Evolutionary conservation across 2,888 invertebrate species (phyloP), one percentile per base, ranked within the genome.

Genomic region (Pammene fasciana): DNA sequence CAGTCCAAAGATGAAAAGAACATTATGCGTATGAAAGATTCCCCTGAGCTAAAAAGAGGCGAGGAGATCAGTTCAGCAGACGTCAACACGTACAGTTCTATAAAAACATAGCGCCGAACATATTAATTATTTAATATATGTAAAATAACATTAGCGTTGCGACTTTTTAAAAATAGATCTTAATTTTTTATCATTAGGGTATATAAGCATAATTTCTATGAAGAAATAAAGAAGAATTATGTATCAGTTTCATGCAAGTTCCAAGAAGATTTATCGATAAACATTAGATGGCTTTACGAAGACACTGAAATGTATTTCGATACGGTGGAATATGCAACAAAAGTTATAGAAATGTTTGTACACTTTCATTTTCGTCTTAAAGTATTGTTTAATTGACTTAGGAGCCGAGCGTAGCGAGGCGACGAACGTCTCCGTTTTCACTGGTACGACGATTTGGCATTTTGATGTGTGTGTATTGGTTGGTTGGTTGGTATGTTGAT

Each of bases 1-100:
- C 71, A 72, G 65, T 56, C 77, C 18, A 78, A 76, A 59, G 81
- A 81, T 38, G 76, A 80, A 61, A 80, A 77, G 73, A 82, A 74
- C 59, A 41, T 41, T 2, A 18, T 18, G 11, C 48, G 50, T 11
- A 36, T 50, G 0, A 61, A 48, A 2, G 38, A 38, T 13, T 38
- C 61, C 50, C 16, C 50, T n/a, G 61, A 38, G 0, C 38, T 11
- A 1, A 50, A n/a, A n/a, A 13, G 50, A 13, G 38, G 52, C 6
- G 50, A 62, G 10, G 60, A 61, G 48, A 50, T 50, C 9, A 18
- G 34, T n/a, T 26, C 41, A 38, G 16, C 38, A 16, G 14, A 61
- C 9, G 48, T 36, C n/a, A 52, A 18, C 41, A 41, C n/a, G n/a
- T n/a, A n/a, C 13, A 41, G 34, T 45, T 14, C 43, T 59, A 46